Evolutionary conservation across 2,888 invertebrate species (phyloP).

Genomic region (Plagodis dolabraria): DNA sequence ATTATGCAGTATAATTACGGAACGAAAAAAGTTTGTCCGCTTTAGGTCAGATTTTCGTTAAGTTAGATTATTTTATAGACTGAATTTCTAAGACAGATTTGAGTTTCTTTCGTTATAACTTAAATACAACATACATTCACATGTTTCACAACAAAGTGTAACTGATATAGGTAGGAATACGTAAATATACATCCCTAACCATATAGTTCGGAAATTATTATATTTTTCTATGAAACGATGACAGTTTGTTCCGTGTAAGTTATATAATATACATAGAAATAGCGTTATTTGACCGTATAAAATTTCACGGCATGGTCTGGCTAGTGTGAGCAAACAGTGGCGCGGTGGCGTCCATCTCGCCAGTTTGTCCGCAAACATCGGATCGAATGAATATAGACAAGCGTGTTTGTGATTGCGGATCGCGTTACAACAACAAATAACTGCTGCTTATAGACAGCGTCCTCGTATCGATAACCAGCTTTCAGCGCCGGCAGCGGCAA

Average conservation of each 20-base stretch:
- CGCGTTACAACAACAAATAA: conserved; percentile 79
- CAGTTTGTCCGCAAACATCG: conserved; percentile 78
- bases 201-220: too few species aligned
- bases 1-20: too few species aligned
- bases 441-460: conserved; percentile 41
- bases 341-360: conserved; percentile 72
- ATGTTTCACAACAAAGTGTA: too few species aligned
- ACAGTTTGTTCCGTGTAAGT: conserved; percentile 10
- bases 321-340: conserved; percentile 66
- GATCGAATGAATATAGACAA: conserved; percentile 80
- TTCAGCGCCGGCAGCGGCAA: conserved; percentile 14
- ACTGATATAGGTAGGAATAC: too few species aligned
- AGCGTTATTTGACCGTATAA: conserved; percentile 56
- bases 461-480: conserved; percentile 28
- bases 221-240: conserved; percentile 14
- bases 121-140: too few species aligned
- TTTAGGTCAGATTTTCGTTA: too few species aligned
- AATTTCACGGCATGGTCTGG: conserved; percentile 65
- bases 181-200: too few species aligned
- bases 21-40: too few species aligned
- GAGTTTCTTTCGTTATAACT: too few species aligned
- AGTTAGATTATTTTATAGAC: too few species aligned
- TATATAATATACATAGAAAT: conserved; percentile 27
- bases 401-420: conserved; percentile 72
- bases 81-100: too few species aligned